Conservation (phyloP, 2,797 vertebrate species). For the Sebastes minor region DNA sequence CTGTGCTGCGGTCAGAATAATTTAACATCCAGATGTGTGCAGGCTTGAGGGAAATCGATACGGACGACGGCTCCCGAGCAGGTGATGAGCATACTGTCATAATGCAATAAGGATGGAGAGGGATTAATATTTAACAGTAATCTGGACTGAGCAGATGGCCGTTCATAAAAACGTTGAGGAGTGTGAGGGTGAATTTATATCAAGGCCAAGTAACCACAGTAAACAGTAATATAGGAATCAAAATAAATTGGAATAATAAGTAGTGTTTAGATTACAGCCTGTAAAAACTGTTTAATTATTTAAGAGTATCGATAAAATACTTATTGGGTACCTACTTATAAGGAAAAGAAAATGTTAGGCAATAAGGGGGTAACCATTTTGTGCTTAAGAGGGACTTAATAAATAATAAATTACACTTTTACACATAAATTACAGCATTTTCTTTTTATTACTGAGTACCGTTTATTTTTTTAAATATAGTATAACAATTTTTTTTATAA, state of each 20-base stretch:
- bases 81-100: slow-evolving; percentile 59
- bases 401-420: neutral
- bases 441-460: neutral
- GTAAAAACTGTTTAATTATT: neutral
- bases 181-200: slow-evolving; percentile 25
- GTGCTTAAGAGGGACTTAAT: neutral
- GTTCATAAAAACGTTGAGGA: slow-evolving; percentile 31
- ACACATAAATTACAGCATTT: neutral
- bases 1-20: slow-evolving; percentile 55
- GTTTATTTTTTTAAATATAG: neutral
- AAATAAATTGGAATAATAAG: slow-evolving; percentile 17
- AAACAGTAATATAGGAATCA: slow-evolving; percentile 8
- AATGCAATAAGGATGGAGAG: slow-evolving; percentile 47
- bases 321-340: neutral
- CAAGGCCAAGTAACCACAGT: slow-evolving; percentile 21
- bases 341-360: too few species aligned
- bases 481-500: too few species aligned
- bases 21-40: slow-evolving; percentile 66
- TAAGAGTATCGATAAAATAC: neutral
- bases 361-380: neutral
- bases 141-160: slow-evolving; percentile 54
- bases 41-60: slow-evolving; percentile 61
- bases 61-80: slow-evolving; percentile 43
- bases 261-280: neutral
- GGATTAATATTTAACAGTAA: slow-evolving; percentile 63